phyloP scores from a whole-genome alignment of 2,888 invertebrate genomes.

The Rhorus exstirpatorius region DNA sequence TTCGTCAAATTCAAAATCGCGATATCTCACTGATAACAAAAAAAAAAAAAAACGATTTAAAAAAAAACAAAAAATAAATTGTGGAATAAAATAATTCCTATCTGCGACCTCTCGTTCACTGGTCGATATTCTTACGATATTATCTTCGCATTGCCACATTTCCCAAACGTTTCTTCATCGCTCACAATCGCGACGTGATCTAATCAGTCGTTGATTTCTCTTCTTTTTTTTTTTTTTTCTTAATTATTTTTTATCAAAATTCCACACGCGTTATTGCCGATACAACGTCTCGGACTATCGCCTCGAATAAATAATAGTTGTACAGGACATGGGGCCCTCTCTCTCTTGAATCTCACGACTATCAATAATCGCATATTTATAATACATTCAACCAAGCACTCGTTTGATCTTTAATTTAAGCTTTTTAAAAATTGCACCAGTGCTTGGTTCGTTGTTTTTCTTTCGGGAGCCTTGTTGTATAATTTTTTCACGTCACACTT shows the following conservation, averaged over 20 bases:
- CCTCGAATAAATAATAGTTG: neutral
- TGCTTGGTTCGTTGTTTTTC: too few relatives aligned
- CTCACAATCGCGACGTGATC: slow-evolving; percentile 21
- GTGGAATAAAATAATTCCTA: slow-evolving; percentile 1
- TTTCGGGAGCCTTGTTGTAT: too few relatives aligned
- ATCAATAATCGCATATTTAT: too few relatives aligned
- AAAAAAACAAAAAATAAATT: neutral
- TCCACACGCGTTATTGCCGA: slow-evolving; percentile 21
- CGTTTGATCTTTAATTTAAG: too few relatives aligned
- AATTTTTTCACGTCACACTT: too few relatives aligned
- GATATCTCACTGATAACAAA: neutral
- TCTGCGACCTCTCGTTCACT: neutral
- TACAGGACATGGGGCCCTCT: too few relatives aligned
- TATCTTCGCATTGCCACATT: neutral
- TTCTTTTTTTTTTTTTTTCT: slow-evolving; percentile 10
- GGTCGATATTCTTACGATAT: slow-evolving; percentile 33
- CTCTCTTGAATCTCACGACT: too few relatives aligned
- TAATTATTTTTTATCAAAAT: slow-evolving; percentile 23
- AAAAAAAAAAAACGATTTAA: neutral
- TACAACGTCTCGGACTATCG: slow-evolving; percentile 13
- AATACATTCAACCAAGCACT: too few relatives aligned
- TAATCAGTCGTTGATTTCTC: slow-evolving; percentile 23
- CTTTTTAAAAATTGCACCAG: too few relatives aligned
- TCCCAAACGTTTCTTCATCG: slow-evolving; percentile 13
- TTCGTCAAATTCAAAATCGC: too few relatives aligned